Percentiles rank a stretch among this genome's conserved stretches.
Conservation (phyloP, 1,140 invertebrate species). For the Drosophila nigrodunni region DNA sequence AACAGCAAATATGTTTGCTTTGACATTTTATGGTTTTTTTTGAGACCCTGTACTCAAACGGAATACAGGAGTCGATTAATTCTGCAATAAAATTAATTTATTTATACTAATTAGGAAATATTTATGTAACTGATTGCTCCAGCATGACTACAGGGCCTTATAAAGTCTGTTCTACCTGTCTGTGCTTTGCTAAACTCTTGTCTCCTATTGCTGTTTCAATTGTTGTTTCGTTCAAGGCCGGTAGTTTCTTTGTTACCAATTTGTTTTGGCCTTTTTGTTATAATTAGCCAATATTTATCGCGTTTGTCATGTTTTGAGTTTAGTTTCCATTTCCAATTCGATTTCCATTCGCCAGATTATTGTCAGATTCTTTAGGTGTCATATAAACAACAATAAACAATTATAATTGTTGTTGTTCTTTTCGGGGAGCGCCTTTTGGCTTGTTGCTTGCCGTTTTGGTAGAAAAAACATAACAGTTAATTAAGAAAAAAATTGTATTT, state of each 20-base stretch:
- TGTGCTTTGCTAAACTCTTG: not conserved
- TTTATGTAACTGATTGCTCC: too few relatives aligned
- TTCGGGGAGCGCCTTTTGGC: slow-evolving; percentile 46
- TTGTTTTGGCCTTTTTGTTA: slow-evolving; percentile 50
- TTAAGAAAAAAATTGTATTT: slow-evolving; percentile 44
- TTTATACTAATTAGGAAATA: too few relatives aligned
- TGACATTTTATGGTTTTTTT: slow-evolving; percentile 48
- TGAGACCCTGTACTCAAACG: not conserved
- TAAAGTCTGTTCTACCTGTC: too few relatives aligned
- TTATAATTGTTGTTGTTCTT: slow-evolving; percentile 18
- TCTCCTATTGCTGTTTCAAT: slow-evolving; percentile 21
- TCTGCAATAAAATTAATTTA: too few relatives aligned
- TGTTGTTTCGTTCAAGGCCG: slow-evolving; percentile 19
- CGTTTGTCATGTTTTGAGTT: slow-evolving; percentile 46
- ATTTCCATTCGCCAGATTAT: slow-evolving; percentile 37
- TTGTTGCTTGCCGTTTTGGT: slow-evolving; percentile 7
- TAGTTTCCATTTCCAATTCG: slow-evolving; percentile 43
- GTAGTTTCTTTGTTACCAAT: slow-evolving; percentile 21
- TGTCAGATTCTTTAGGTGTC: slow-evolving; percentile 39
- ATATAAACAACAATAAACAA: slow-evolving; percentile 11
- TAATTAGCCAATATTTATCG: slow-evolving; percentile 69
- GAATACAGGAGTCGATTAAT: too few relatives aligned
- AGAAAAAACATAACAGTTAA: slow-evolving; percentile 52
- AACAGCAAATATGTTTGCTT: slow-evolving; percentile 49
- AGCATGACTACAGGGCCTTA: too few relatives aligned